Percentiles rank a stretch among this genome's conserved stretches.
Conservation (phyloP, 2,797 vertebrate species). For the Benthosema pterotum region DNA sequence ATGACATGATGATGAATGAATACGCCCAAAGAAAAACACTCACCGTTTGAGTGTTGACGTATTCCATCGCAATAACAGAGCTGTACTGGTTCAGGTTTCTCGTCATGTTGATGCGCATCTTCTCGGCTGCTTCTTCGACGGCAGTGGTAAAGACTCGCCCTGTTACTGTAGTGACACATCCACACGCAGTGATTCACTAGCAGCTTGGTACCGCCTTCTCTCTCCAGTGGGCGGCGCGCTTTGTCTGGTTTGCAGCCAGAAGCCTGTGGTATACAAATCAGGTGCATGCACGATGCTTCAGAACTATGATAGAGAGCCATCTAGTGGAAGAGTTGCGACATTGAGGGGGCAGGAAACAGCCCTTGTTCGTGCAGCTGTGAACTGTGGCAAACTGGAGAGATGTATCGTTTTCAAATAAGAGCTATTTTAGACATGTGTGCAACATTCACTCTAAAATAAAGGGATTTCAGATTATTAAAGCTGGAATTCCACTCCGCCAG, state of each 20-base stretch:
- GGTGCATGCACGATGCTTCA: too few species aligned
- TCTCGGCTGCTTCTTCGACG: conserved; percentile 57
- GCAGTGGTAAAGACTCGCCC: conserved; percentile 71
- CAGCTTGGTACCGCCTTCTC: conserved; percentile 12
- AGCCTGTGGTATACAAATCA: background rate
- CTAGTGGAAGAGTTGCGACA: too few species aligned
- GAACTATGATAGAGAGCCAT: too few species aligned
- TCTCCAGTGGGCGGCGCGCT: conserved; percentile 27
- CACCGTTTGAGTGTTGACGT: background rate
- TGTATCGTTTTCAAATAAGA: too few species aligned
- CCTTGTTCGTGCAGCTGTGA: too few species aligned
- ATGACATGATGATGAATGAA: background rate
- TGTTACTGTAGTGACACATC: conserved; percentile 70
- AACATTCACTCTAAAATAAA: too few species aligned
- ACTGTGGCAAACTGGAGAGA: too few species aligned
- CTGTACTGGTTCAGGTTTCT: conserved; percentile 21
- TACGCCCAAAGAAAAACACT: conserved; percentile 10
- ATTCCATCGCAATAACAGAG: conserved; percentile 44
- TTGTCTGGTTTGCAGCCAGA: background rate
- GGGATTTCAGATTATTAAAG: too few species aligned
- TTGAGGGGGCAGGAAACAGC: too few species aligned
- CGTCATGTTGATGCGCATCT: conserved; percentile 59
- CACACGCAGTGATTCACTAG: conserved; percentile 54
- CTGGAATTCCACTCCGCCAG: too few species aligned
- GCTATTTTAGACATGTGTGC: too few species aligned